phyloP scores from a whole-genome alignment of 2,113 vertebrate genomes.

The Ia io region DNA sequence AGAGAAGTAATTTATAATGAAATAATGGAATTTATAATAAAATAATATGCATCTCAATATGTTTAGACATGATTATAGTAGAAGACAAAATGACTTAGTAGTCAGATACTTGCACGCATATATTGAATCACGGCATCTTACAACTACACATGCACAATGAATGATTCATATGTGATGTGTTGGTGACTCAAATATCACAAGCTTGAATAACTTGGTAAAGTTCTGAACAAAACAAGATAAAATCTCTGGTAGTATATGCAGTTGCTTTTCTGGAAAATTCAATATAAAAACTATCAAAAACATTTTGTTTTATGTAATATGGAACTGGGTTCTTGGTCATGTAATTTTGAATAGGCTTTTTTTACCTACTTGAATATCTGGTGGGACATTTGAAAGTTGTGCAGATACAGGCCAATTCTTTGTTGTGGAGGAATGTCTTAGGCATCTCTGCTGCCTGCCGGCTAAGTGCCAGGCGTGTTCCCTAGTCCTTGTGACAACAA shows the following conservation, averaged over 20 bases:
- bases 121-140: slow-evolving; percentile 29
- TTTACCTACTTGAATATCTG: not conserved
- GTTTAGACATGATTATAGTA: not conserved
- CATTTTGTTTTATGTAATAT: not conserved
- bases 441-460: not conserved
- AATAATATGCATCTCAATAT: not conserved
- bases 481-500: not conserved
- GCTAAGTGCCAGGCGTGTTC: not conserved
- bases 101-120: not conserved
- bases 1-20: not conserved
- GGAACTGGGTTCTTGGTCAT: slow-evolving; percentile 1
- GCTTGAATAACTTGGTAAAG: not conserved
- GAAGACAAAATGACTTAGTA: not conserved
- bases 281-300: not conserved
- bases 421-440: not conserved
- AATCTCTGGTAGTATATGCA: not conserved
- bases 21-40: not conserved
- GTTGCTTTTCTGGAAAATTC: not conserved
- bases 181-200: slow-evolving; percentile 40
- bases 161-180: not conserved
- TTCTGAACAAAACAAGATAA: slow-evolving; percentile 35
- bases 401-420: not conserved
- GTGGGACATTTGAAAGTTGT: not conserved
- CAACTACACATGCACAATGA: not conserved
- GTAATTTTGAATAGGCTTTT: slow-evolving; percentile 12